These are phyloP conservation scores for Hemitrygon akajei DNA, from an alignment of 2,797 vertebrate species.

Conservation along the genomic window DNA sequence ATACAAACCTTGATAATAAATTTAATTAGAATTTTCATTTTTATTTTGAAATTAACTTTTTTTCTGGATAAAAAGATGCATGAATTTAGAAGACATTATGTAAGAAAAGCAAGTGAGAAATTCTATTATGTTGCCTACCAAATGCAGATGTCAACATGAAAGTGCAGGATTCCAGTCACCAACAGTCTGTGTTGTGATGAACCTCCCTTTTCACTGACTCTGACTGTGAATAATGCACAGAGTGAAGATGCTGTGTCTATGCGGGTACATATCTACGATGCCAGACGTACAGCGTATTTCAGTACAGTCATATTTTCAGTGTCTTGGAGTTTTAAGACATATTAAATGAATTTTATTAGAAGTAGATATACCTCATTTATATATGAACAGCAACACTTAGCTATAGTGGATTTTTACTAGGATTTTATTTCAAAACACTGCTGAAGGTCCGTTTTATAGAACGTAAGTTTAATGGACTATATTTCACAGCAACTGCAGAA, in stretches of 20 bases:
- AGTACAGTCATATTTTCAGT: neutral
- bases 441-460: neutral
- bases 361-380: neutral
- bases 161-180: neutral
- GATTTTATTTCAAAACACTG: neutral
- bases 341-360: neutral
- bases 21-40: too few relatives aligned
- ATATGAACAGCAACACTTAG: neutral
- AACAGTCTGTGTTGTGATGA: too few relatives aligned
- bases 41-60: neutral
- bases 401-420: neutral
- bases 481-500: neutral
- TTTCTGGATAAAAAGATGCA: neutral
- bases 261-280: neutral
- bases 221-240: neutral
- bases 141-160: constrained; percentile 2
- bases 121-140: neutral
- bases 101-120: neutral
- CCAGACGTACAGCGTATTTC: neutral
- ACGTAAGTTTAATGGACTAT: too few relatives aligned
- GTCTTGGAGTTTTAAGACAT: neutral
- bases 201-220: neutral
- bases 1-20: too few relatives aligned
- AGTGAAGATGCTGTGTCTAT: neutral
- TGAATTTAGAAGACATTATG: neutral